Evolutionary conservation across 2,888 invertebrate genomes (phyloP).

Genomic region (Globia sparganii): DNA sequence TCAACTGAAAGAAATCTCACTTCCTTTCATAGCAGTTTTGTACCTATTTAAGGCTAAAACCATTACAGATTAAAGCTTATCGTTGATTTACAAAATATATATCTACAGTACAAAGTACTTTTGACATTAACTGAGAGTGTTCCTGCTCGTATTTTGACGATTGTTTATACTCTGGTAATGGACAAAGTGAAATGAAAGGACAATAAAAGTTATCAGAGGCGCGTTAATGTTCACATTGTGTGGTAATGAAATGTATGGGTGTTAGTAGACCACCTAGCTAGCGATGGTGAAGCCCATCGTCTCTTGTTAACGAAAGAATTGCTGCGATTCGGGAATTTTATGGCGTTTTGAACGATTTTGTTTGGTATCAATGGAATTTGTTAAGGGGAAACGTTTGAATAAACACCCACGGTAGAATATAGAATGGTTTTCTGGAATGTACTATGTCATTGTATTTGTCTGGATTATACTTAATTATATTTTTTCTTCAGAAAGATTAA

Average conservation of each 20-base stretch:
- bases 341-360: constrained; percentile 73
- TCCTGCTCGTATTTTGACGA: constrained; percentile 69
- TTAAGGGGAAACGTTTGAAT: constrained; percentile 66
- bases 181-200: constrained; percentile 76
- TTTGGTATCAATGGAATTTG: constrained; percentile 75
- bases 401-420: constrained; percentile 39
- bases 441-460: background rate
- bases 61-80: constrained; percentile 17
- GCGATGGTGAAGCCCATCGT: constrained; percentile 33
- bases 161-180: constrained; percentile 78
- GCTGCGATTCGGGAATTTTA: constrained; percentile 77
- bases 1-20: background rate
- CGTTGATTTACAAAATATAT: constrained; percentile 30
- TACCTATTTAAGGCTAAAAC: constrained; percentile 3
- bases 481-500: background rate
- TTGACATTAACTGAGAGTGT: constrained; percentile 69
- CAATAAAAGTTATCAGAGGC: constrained; percentile 82
- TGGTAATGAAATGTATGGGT: constrained; percentile 78
- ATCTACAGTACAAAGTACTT: constrained; percentile 38
- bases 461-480: background rate
- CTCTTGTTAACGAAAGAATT: constrained; percentile 62
- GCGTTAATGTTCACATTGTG: constrained; percentile 73
- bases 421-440: background rate
- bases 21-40: background rate
- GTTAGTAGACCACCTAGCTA: constrained; percentile 82